phyloP scores from a whole-genome alignment of 2,888 invertebrate species.

The Sycophila texana region DNA sequence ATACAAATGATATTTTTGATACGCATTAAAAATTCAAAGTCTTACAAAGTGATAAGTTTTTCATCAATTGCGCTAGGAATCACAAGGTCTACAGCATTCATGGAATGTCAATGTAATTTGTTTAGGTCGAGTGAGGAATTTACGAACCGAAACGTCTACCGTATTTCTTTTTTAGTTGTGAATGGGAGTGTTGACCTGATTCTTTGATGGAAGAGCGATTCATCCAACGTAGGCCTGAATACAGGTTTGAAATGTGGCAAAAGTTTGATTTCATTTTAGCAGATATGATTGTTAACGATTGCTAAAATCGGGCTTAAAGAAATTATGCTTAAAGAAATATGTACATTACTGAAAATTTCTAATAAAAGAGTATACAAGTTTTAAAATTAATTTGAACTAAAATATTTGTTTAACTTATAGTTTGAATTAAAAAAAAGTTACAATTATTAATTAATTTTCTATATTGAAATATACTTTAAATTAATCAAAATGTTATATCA shows the following conservation, averaged over 20 bases:
- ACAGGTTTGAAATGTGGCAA: constrained; percentile 67
- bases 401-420: too few relatives aligned
- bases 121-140: constrained; percentile 29
- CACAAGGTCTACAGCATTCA: constrained; percentile 39
- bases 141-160: constrained; percentile 18
- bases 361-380: not conserved
- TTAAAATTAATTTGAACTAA: too few relatives aligned
- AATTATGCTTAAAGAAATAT: not conserved
- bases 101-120: constrained; percentile 48
- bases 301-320: not conserved
- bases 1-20: constrained; percentile 36
- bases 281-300: constrained; percentile 20
- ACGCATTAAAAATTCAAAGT: constrained; percentile 42
- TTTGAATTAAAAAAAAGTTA: too few relatives aligned
- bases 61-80: constrained; percentile 49
- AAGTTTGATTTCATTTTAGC: constrained; percentile 10
- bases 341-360: not conserved
- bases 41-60: constrained; percentile 47
- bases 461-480: not conserved
- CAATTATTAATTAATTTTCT: too few relatives aligned
- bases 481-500: too few relatives aligned
- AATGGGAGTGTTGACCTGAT: constrained; percentile 13
- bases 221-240: constrained; percentile 68
- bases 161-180: constrained; percentile 22
- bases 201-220: constrained; percentile 40